These are phyloP conservation scores for Troides helena DNA, from an alignment of 2,888 invertebrate genomes.

Conservation along the genomic window DNA sequence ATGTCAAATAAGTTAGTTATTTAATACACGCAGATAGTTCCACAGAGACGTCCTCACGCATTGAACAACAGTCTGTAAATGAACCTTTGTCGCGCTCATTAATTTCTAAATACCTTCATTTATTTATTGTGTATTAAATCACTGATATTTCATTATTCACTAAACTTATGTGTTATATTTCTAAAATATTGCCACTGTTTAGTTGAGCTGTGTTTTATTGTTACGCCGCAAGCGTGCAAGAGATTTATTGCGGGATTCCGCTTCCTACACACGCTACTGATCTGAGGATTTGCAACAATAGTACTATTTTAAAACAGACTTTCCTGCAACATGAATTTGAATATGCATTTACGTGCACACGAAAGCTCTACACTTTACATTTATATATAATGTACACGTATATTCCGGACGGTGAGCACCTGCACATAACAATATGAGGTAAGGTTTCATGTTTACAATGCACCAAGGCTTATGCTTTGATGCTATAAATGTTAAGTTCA, in stretches of 20 bases:
- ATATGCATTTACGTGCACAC: neutral
- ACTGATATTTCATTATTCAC: neutral
- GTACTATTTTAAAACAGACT: constrained; percentile 18
- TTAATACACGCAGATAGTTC: too few species aligned
- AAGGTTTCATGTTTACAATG: neutral
- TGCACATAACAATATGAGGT: too few species aligned
- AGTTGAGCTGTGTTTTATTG: constrained; percentile 16
- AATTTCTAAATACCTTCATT: too few species aligned
- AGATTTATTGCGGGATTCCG: constrained; percentile 25
- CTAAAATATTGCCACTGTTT: constrained; percentile 1
- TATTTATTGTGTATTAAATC: too few species aligned
- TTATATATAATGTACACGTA: too few species aligned
- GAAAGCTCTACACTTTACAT: neutral
- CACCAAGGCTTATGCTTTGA: neutral
- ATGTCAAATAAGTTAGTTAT: too few species aligned
- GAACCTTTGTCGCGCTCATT: too few species aligned
- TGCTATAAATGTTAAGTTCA: neutral
- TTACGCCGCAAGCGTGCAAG: constrained; percentile 15
- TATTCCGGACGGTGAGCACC: too few species aligned
- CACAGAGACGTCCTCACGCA: too few species aligned
- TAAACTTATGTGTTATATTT: neutral
- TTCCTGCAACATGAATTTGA: neutral
- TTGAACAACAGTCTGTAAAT: too few species aligned
- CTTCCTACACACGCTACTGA: constrained; percentile 15
- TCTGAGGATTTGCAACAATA: constrained; percentile 25